Evolutionary conservation across 2,888 invertebrate species (phyloP), one percentile per base, ranked within the genome.

Genomic region (Microdon myrmicae): DNA sequence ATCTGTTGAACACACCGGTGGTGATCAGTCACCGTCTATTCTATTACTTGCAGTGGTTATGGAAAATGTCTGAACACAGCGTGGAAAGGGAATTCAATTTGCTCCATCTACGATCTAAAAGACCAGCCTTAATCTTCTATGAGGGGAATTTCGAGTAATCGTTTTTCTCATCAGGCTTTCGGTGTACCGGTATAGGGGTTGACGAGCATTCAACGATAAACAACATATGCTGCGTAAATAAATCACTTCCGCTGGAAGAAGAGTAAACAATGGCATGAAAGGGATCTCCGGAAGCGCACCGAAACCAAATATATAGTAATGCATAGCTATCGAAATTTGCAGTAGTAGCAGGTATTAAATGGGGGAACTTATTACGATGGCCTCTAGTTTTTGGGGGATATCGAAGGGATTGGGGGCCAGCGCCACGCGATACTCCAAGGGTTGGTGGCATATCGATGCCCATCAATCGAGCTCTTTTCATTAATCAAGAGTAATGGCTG

Each of bases 401-500:
- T n/a, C n/a, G n/a, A n/a, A n/a, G n/a, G n/a, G n/a, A n/a, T n/a
- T n/a, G n/a, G n/a, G n/a, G n/a, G n/a, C n/a, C n/a, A n/a, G n/a
- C n/a, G n/a, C n/a, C n/a, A n/a, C n/a, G n/a, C n/a, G n/a, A n/a
- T n/a, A n/a, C n/a, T n/a, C n/a, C n/a, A n/a, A 28, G 28, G 16
- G 14, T 8, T n/a, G 49, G 4, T 29, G 31, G 22, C 6, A 51
- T 58, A 64, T 64, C 53, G 58, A 64, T 64, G 64, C 56, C 32
- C 43, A 20, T 23, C 23, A n/a, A n/a, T n/a, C n/a, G n/a, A n/a
- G 28, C 37, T 43, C 38, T 51, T 64, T 58, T 47, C 64, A 64
- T 64, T 64, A 64, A 64, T 64, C 64, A 64, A 58, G 47, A 32
- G 43, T 37, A 58, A 64, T 58, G 43, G 53, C 41, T 53, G 53